Percentiles rank a stretch among this genome's conserved stretches.
Evolutionary conservation across 2,113 vertebrate species (phyloP).

Genomic region (Mungos mungo): DNA sequence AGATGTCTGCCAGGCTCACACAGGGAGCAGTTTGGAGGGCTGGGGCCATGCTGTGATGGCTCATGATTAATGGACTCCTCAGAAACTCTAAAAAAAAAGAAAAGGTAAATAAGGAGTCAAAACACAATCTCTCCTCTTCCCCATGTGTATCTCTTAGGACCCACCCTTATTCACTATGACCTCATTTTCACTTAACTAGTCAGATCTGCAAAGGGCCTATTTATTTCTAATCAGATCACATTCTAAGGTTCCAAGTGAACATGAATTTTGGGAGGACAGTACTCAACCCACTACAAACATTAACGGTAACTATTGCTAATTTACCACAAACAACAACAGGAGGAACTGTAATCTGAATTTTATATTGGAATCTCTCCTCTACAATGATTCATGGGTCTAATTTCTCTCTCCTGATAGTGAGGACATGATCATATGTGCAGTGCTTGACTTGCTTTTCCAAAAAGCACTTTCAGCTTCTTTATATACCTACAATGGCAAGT

Average conservation of each 20-base stretch:
- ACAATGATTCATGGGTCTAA: neutral
- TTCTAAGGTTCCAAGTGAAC: neutral
- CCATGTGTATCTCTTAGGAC: neutral
- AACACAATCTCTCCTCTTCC: neutral
- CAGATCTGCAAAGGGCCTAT: neutral
- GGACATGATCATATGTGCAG: neutral
- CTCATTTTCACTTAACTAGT: neutral
- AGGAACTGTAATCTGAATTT: conserved; percentile 16
- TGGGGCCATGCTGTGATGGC: neutral
- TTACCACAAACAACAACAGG: neutral
- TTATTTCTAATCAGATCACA: neutral
- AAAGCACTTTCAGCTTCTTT: neutral
- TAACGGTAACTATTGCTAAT: neutral
- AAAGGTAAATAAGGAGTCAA: neutral
- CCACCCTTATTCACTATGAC: neutral
- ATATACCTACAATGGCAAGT: neutral
- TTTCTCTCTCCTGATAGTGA: neutral
- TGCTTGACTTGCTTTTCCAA: conserved; percentile 23
- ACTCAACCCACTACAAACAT: neutral
- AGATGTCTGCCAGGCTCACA: neutral
- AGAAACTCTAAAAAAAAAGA: neutral
- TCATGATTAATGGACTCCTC: conserved; percentile 19
- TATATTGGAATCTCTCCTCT: neutral
- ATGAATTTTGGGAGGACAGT: neutral
- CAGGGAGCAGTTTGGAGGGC: neutral